These are phyloP conservation scores for Paedocypris sp. DNA, from an alignment of 2,113 vertebrate genomes.

Conservation along the genomic window DNA sequence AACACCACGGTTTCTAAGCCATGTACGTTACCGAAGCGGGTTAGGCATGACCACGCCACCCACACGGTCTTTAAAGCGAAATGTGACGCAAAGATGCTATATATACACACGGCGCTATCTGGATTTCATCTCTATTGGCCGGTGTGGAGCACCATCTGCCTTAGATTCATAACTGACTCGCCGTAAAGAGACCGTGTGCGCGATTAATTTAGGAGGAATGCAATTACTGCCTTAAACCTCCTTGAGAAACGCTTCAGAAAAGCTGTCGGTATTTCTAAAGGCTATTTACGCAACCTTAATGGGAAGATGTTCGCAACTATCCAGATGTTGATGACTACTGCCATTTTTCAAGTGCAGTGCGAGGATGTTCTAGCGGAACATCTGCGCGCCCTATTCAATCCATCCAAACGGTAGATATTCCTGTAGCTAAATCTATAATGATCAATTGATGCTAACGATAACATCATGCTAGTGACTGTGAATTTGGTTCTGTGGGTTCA, in stretches of 20 bases:
- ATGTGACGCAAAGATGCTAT: neutral
- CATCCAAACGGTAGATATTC: no score
- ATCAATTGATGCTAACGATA: no score
- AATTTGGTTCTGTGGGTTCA: no score
- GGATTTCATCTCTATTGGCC: constrained; percentile 1
- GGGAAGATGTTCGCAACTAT: constrained; percentile 1
- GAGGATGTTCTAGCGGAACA: no score
- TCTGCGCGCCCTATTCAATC: no score
- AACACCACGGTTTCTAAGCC: no score
- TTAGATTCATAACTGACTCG: neutral
- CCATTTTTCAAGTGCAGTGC: constrained; percentile 6
- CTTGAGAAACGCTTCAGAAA: constrained; percentile 1
- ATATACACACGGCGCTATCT: constrained; percentile 1
- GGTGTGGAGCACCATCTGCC: neutral
- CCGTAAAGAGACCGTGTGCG: neutral
- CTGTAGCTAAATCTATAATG: no score
- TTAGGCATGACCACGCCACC: neutral
- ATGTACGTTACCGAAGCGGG: no score
- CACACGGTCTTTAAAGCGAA: neutral
- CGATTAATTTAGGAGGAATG: neutral
- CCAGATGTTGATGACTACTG: neutral
- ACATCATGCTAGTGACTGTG: no score
- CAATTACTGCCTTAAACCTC: constrained; percentile 1
- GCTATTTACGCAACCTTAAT: constrained; percentile 16
- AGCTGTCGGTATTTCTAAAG: constrained; percentile 9